Conservation (phyloP, 2,113 vertebrate genomes). For the Canis aureus region DNA sequence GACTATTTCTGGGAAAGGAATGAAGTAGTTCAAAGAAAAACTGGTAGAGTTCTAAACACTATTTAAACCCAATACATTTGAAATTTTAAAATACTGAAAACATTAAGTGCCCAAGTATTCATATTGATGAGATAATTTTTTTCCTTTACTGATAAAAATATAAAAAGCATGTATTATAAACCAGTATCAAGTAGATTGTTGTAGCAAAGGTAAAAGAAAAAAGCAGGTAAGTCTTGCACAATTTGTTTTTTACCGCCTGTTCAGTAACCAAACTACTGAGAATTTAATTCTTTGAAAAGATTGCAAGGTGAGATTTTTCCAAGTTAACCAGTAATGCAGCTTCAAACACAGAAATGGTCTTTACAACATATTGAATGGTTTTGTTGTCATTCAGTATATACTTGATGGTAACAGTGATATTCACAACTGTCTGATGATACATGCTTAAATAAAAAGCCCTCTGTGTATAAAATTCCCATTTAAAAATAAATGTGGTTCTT, state of each 20-base stretch:
- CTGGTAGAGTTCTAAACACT: neutral
- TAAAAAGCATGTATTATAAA: neutral
- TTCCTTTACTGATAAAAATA: neutral
- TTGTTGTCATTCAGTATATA: neutral
- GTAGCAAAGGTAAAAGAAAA: neutral
- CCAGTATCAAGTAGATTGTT: neutral
- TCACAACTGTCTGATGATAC: neutral
- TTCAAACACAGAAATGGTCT: neutral
- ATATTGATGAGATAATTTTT: neutral
- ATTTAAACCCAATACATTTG: neutral
- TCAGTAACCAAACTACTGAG: neutral
- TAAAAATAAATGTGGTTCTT: neutral
- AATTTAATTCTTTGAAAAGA: constrained; percentile 24
- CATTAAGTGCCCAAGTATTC: constrained; percentile 14
- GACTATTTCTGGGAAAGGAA: neutral
- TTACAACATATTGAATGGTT: neutral
- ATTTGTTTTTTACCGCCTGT: neutral
- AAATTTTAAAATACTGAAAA: constrained; percentile 16
- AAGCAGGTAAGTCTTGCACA: neutral
- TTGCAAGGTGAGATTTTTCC: neutral
- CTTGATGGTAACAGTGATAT: neutral
- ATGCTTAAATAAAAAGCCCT: neutral
- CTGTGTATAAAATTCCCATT: neutral
- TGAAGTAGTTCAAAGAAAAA: neutral
- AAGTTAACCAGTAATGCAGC: neutral